These are phyloP conservation scores for Baronia brevicornis DNA, from an alignment of 2,888 invertebrate species.

Conservation along the genomic window DNA sequence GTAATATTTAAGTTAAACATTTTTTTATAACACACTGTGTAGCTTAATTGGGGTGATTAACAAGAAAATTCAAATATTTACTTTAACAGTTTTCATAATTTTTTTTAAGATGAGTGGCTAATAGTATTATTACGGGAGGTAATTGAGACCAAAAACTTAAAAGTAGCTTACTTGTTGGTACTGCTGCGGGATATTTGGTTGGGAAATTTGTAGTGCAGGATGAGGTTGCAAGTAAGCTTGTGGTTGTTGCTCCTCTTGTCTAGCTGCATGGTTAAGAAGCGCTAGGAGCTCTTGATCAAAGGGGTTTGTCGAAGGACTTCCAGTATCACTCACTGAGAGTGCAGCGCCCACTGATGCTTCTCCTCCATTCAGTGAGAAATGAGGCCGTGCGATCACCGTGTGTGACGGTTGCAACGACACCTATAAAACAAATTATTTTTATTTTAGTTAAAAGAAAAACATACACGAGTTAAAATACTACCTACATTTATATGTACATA, in stretches of 20 bases:
- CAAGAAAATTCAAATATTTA: too few species aligned
- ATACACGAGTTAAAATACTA: too few species aligned
- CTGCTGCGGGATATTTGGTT: slow-evolving; percentile 25
- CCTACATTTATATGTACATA: neutral
- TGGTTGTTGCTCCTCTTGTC: slow-evolving; percentile 42
- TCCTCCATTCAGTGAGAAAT: slow-evolving; percentile 54
- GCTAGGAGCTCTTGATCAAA: slow-evolving; percentile 55
- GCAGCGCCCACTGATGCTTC: slow-evolving; percentile 69
- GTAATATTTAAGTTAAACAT: too few species aligned
- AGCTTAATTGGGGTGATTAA: too few species aligned
- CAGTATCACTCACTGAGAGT: slow-evolving; percentile 57
- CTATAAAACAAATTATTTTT: slow-evolving; percentile 24
- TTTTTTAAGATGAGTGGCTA: neutral
- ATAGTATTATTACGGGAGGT: too few species aligned
- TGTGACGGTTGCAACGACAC: slow-evolving; percentile 58
- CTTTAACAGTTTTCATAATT: neutral
- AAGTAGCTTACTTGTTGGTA: slow-evolving; percentile 46
- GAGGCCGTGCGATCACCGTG: slow-evolving; percentile 61
- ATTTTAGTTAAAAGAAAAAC: neutral
- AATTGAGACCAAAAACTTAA: slow-evolving; percentile 17
- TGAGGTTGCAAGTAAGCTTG: slow-evolving; percentile 36
- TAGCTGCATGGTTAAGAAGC: slow-evolving; percentile 43
- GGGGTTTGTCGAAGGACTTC: slow-evolving; percentile 33
- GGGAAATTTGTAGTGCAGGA: slow-evolving; percentile 25
- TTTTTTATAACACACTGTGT: too few species aligned